phyloP scores from a whole-genome alignment of 2,797 vertebrate species.

The Uromys caudimaculatus region DNA sequence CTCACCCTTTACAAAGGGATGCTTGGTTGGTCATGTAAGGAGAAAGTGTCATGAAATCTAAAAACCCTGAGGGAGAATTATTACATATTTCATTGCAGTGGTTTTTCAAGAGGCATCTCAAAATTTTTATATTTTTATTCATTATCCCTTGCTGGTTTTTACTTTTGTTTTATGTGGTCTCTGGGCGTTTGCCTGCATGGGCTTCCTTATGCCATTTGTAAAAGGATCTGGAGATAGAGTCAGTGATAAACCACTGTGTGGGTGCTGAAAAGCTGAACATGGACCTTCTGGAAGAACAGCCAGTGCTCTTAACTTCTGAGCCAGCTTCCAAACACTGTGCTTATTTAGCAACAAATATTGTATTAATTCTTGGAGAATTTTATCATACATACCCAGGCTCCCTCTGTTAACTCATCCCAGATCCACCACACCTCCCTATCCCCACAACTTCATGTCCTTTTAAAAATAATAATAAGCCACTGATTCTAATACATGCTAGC shows the following conservation, averaged over 20 bases:
- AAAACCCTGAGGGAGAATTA: not conserved
- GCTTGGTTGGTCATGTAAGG: not conserved
- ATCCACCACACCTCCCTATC: not conserved
- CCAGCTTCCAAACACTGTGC: not conserved
- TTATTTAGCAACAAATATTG: not conserved
- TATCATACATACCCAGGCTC: not conserved
- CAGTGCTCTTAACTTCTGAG: not conserved
- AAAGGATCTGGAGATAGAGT: not conserved
- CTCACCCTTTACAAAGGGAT: conserved; percentile 43
- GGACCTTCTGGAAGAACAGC: not conserved
- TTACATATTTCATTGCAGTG: not conserved
- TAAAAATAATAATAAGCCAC: not conserved
- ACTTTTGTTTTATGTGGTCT: not conserved
- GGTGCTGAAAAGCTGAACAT: too few relatives aligned
- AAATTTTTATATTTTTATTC: not conserved
- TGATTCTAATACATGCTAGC: not conserved
- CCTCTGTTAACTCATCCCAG: not conserved
- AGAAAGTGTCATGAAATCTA: not conserved
- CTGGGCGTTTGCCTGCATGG: not conserved
- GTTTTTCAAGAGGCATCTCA: not conserved
- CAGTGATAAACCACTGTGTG: not conserved
- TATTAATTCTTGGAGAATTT: not conserved
- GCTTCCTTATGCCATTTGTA: not conserved
- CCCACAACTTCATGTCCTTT: not conserved
- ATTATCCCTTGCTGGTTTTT: not conserved